phyloP scores from a whole-genome alignment of 2,113 vertebrate species.

The Aptenodytes forsteri region DNA sequence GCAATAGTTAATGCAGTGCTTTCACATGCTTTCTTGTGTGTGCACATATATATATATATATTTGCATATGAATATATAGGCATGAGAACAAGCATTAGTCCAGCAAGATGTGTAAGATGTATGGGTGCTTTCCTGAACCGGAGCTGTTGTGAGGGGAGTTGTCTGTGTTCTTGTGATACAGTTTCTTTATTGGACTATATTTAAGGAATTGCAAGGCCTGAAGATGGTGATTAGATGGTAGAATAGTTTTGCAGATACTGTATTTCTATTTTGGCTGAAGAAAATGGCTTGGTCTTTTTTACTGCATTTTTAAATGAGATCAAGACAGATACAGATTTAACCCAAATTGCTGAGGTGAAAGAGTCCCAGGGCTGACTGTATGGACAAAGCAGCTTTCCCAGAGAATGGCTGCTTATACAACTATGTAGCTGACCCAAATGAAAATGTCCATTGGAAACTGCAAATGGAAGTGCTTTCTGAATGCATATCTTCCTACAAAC shows the following conservation, averaged over 20 bases:
- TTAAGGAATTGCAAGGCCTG: background rate
- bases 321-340: background rate
- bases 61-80: no score
- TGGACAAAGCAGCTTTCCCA: background rate
- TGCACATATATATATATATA: no score
- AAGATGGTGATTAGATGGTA: background rate
- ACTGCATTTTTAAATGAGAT: background rate
- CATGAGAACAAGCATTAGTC: background rate
- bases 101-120: no score
- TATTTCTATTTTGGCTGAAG: background rate
- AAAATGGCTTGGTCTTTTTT: background rate
- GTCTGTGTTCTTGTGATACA: background rate
- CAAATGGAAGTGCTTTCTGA: background rate
- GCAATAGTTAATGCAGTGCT: background rate
- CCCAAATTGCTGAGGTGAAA: background rate
- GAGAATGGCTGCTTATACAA: background rate
- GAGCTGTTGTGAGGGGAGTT: background rate
- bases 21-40: background rate
- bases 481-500: background rate
- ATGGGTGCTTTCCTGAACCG: background rate
- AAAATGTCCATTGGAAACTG: background rate
- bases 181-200: background rate
- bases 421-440: background rate
- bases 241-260: background rate
- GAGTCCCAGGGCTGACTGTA: background rate